Evolutionary conservation across 1,140 invertebrate species (phyloP), one percentile per base, ranked within the genome.

Genomic region (Cyphomyrmex costatus): DNA sequence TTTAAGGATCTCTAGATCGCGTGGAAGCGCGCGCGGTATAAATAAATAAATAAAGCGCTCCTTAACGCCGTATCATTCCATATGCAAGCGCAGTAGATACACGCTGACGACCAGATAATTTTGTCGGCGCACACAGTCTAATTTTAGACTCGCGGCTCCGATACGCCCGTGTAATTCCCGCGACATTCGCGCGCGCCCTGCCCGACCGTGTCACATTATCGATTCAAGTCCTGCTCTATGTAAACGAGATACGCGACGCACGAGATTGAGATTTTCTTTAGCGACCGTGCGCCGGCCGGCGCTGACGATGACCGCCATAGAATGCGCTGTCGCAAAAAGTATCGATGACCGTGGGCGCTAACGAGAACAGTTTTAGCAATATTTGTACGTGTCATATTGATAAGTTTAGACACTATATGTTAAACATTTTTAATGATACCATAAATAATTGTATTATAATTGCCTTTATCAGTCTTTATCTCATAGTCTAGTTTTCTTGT

Each of bases 1-100:
- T n/a, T n/a, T 42, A 42, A 42, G 36, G 36, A 42, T 42, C 36
- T 42, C 33, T 2, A 33, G 79, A 74, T 83, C 68, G 79, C 79
- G 79, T 83, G 79, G 8, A 21, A 56, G 14, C 56, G 60, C 76
- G 65, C 49, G 79, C 79, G 53, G 56, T 68, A 60, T 83, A 83
- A 83, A 83, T 83, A 83, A 83, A 60, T 83, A 83, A 83, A 83
- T 83, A 83, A 83, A 73, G 79, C 53, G 68, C 68, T 83, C 79
- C 79, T 83, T 83, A 42, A 74, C 79, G 79, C 42, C 68, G 53
- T 14, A 36, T 68, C 68, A 83, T 83, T 83, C 56, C 79, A 83
- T 74, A 83, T 83, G 66, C 68, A 42, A 16, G n/a, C 68, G 24
- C 33, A 53, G 10, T 2, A 19, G 24, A 68, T 46, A 61, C 74